Conservation (phyloP, 2,113 vertebrate genomes). For the Rhinolophus ferrumequinum region DNA sequence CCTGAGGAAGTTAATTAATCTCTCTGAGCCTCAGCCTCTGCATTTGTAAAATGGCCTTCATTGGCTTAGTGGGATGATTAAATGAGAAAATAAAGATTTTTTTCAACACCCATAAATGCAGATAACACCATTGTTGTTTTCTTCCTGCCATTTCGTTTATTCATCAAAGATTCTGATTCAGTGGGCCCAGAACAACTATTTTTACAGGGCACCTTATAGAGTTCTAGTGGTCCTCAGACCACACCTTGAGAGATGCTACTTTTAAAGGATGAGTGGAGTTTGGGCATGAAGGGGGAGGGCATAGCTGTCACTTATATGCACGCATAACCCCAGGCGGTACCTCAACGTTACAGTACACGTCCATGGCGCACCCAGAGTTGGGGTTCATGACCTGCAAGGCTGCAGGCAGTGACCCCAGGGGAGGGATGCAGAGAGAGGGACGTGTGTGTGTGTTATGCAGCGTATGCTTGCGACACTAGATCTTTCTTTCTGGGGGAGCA, state of each 20-base stretch:
- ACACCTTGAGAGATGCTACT: neutral
- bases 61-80: neutral
- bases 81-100: constrained; percentile 28
- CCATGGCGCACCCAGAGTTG: neutral
- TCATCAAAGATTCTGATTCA: neutral
- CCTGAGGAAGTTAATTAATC: neutral
- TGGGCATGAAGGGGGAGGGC: neutral
- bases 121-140: neutral
- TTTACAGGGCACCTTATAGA: neutral
- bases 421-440: neutral
- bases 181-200: neutral
- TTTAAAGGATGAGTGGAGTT: neutral
- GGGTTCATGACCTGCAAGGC: neutral
- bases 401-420: neutral
- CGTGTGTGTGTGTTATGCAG: neutral
- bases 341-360: neutral
- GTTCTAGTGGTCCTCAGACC: neutral
- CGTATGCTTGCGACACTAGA: neutral
- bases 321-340: neutral
- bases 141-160: neutral
- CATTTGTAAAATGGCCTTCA: neutral
- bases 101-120: neutral
- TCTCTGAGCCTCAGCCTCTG: neutral
- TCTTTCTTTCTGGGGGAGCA: neutral
- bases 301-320: neutral